Evolutionary conservation across 2,797 vertebrate genomes (phyloP).

Genomic region (Prunella strophiata): DNA sequence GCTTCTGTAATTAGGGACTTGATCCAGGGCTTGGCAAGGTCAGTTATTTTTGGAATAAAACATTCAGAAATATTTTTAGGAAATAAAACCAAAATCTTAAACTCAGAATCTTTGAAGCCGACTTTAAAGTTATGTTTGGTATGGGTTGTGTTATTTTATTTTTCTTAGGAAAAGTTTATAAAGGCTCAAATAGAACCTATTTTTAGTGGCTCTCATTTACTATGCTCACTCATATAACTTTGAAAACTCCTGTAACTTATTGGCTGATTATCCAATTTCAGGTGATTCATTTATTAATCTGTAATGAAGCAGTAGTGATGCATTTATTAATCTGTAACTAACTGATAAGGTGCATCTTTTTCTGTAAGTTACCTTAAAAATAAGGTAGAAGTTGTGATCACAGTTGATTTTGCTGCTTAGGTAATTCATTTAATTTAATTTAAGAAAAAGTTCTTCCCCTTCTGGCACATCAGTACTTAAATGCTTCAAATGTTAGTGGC

Average conservation of each 20-base stretch:
- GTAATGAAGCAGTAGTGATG: neutral
- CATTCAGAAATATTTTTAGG: constrained; percentile 13
- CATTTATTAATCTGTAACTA: neutral
- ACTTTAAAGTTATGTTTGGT: neutral
- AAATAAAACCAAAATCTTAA: neutral
- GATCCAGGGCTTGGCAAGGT: constrained; percentile 18
- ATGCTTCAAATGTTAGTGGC: neutral
- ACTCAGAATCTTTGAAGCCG: neutral
- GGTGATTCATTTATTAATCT: neutral
- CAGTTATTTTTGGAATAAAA: constrained; percentile 39
- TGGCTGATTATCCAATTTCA: neutral
- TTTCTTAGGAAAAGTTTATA: neutral
- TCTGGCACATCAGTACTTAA: neutral
- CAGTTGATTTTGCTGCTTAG: neutral
- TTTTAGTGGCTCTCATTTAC: neutral
- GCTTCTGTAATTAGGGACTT: constrained; percentile 43
- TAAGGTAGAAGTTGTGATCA: neutral
- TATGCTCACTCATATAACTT: neutral
- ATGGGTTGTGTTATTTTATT: neutral
- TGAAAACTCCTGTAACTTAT: neutral
- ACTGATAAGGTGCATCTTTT: neutral
- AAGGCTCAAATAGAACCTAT: neutral
- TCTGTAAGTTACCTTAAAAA: neutral
- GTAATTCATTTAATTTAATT: neutral
- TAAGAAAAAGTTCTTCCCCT: neutral